Evolutionary conservation across 53 echinoderm and acorn worm species (phyloP), one percentile per base, ranked within the genome.

Genomic region (Henricia sp.): DNA sequence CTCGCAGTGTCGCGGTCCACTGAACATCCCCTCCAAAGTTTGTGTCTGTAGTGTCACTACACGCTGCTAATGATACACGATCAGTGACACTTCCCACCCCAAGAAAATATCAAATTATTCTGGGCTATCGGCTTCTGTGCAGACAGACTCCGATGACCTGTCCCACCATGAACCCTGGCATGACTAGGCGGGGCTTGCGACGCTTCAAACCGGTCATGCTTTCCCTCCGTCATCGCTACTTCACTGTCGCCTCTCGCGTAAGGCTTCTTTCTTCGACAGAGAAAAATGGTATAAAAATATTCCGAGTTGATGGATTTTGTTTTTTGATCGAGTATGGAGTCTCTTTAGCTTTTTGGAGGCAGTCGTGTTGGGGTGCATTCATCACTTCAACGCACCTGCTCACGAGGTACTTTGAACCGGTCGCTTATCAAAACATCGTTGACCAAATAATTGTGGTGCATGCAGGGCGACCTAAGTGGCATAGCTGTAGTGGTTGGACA

Each of bases 391-490:
- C 24, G 57, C 75, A 74, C 75, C 75, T 74, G 75, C 37, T 74
- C 33, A 6, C 14, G 40, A 11, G 17, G 24, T 17, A 32, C 14
- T 56, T 74, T 74, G 55, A 56, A 52, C 75, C 23, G 25, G 32
- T 56, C 33, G 38, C 75, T 57, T 74, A 74, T 74, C 75, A 55
- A 53, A 74, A 74, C 75, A 74, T 56, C 38, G 55, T 55, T 54
- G 75, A 57, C 19, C 75, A 35, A 72, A 68, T 68, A 68, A 35
- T 16, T 9, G 27, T 56, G 23, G 24, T 56, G 56, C 25, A 25
- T 19, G 56, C 25, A 9, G 8, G 8, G 8, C 13, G 2, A 21
- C 5, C 9, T 26, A 70, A 43, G 27, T 26, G 42, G 28, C 46
- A 70, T 70, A 21, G 41, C 46, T 42, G 46, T 24, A 37, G 28